phyloP scores from a whole-genome alignment of 2,113 vertebrate genomes.

The Gopherus evgoodei region DNA sequence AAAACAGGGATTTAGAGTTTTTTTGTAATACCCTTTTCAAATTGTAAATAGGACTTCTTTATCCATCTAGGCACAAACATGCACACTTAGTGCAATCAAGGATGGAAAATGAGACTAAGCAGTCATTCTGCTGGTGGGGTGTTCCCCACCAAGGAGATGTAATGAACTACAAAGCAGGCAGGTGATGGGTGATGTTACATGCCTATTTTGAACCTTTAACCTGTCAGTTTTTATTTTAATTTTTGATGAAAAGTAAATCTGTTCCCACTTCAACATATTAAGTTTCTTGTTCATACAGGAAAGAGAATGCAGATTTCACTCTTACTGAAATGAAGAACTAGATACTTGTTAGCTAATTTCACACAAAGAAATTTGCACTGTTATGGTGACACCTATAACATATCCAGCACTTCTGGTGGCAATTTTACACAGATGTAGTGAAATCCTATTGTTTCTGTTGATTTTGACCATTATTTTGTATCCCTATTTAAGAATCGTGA shows the following conservation, averaged over 20 bases:
- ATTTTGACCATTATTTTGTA: conserved; percentile 65
- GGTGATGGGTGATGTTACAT: conserved; percentile 70
- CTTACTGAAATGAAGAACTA: conserved; percentile 4
- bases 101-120: conserved; percentile 78
- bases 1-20: conserved; percentile 46
- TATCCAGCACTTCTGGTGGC: conserved; percentile 51
- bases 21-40: conserved; percentile 16
- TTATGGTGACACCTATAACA: conserved; percentile 45
- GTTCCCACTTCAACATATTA: conserved; percentile 38
- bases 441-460: conserved; percentile 64
- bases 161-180: conserved; percentile 72
- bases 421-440: conserved; percentile 45
- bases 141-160: conserved; percentile 74
- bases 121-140: conserved; percentile 79
- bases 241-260: conserved; percentile 23
- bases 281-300: conserved; percentile 66
- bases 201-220: conserved; percentile 63
- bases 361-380: conserved; percentile 53
- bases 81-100: conserved; percentile 77
- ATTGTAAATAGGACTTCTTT: conserved; percentile 81
- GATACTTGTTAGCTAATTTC: conserved; percentile 51
- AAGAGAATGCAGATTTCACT: conserved; percentile 35
- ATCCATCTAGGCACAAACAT: conserved; percentile 76
- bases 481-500: conserved; percentile 54
- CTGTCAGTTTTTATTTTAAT: conserved; percentile 51